These are phyloP conservation scores for Apantesis nais DNA, from an alignment of 2,888 invertebrate species.

Conservation along the genomic window DNA sequence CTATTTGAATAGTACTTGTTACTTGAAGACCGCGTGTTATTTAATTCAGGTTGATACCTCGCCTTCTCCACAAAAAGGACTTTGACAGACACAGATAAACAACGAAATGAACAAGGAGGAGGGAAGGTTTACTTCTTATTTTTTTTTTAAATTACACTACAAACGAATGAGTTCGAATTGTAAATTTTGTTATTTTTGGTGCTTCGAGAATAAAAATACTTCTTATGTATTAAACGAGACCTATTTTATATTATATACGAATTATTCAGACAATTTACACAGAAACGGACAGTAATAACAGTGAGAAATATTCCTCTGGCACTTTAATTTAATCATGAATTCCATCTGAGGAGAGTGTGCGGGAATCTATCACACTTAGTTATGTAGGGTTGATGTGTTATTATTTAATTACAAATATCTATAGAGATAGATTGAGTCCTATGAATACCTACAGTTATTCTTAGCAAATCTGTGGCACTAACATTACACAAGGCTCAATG, in stretches of 20 bases:
- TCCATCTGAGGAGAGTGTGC: slow-evolving; percentile 24
- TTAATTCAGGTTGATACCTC: neutral
- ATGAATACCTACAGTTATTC: neutral
- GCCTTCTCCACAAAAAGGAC: neutral
- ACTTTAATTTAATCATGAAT: slow-evolving; percentile 20
- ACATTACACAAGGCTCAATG: neutral
- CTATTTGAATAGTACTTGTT: neutral
- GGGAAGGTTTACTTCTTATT: too few relatives aligned
- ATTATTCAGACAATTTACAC: too few relatives aligned
- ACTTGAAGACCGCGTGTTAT: neutral
- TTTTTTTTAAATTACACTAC: too few relatives aligned
- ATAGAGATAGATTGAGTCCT: neutral
- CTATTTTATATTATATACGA: too few relatives aligned
- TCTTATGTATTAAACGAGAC: too few relatives aligned
- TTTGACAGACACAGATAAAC: neutral
- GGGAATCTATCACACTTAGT: slow-evolving; percentile 18
- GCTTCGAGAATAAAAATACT: neutral
- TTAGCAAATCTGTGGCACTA: neutral
- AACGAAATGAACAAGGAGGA: too few relatives aligned
- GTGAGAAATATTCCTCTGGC: neutral
- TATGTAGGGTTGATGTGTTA: neutral
- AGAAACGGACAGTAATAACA: too few relatives aligned
- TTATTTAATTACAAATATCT: neutral
- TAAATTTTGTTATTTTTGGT: neutral
- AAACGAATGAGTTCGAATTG: neutral